phyloP scores from a whole-genome alignment of 2,888 invertebrate species.

The Coelogynopora nodosa region DNA sequence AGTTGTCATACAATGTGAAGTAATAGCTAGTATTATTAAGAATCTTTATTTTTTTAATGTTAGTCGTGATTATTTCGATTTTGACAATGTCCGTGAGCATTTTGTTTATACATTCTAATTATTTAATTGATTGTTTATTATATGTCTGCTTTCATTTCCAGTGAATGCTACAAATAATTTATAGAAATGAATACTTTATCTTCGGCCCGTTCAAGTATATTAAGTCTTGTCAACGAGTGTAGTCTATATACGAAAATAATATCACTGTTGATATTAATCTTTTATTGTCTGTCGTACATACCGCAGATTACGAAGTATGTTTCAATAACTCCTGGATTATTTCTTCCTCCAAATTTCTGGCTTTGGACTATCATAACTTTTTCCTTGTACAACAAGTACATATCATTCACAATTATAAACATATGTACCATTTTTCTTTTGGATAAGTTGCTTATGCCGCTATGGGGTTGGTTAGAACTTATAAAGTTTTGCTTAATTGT shows the following conservation, averaged over 20 bases:
- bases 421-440: slow-evolving; percentile 37
- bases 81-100: too few species aligned
- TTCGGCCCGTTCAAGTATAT: not conserved
- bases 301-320: slow-evolving; percentile 7
- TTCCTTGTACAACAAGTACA: slow-evolving; percentile 29
- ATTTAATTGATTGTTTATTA: too few species aligned
- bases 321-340: slow-evolving; percentile 37
- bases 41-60: not conserved
- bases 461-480: slow-evolving; percentile 41
- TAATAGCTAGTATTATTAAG: not conserved
- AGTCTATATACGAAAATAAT: slow-evolving; percentile 39
- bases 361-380: slow-evolving; percentile 38
- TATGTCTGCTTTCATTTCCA: too few species aligned
- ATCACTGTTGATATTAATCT: not conserved
- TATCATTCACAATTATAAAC: slow-evolving; percentile 19
- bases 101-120: too few species aligned
- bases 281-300: slow-evolving; percentile 38
- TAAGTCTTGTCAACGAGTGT: slow-evolving; percentile 35
- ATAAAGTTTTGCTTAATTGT: slow-evolving; percentile 37
- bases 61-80: not conserved
- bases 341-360: slow-evolving; percentile 43
- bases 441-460: slow-evolving; percentile 35
- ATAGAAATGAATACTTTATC: not conserved
- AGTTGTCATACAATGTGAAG: not conserved
- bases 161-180: too few species aligned